These are phyloP conservation scores for Sylvilagus floridanus DNA, from an alignment of 2,797 vertebrate genomes.

Conservation along the genomic window DNA sequence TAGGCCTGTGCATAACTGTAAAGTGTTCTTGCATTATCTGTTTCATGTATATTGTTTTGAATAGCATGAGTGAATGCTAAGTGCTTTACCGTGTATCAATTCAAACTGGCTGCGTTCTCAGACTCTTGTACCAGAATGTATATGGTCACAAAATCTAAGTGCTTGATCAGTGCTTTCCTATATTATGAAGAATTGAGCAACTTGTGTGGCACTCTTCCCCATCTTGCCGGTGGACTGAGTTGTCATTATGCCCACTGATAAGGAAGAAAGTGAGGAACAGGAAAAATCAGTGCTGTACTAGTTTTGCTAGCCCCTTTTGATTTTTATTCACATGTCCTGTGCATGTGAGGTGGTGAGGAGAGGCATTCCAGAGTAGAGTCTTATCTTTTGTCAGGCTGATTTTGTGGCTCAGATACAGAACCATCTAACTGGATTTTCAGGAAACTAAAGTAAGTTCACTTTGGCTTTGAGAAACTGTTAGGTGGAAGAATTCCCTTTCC, in stretches of 20 bases:
- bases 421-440: neutral
- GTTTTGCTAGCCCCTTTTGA: neutral
- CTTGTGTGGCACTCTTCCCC: neutral
- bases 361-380: neutral
- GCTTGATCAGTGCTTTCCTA: neutral
- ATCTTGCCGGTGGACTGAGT: neutral
- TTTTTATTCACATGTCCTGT: conserved; percentile 4
- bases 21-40: neutral
- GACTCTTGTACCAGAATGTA: neutral
- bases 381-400: neutral
- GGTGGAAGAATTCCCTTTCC: neutral
- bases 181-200: neutral
- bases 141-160: neutral
- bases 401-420: neutral
- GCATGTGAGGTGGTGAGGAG: neutral
- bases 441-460: neutral
- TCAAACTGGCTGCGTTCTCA: neutral
- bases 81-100: neutral
- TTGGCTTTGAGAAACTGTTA: neutral
- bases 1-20: neutral
- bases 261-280: neutral
- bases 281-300: neutral
- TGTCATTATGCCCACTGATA: neutral
- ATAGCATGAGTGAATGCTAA: neutral
- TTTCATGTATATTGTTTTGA: neutral